These are phyloP conservation scores for Periophthalmodon schlosseri DNA, from an alignment of 2,113 vertebrate species.

Conservation along the genomic window DNA sequence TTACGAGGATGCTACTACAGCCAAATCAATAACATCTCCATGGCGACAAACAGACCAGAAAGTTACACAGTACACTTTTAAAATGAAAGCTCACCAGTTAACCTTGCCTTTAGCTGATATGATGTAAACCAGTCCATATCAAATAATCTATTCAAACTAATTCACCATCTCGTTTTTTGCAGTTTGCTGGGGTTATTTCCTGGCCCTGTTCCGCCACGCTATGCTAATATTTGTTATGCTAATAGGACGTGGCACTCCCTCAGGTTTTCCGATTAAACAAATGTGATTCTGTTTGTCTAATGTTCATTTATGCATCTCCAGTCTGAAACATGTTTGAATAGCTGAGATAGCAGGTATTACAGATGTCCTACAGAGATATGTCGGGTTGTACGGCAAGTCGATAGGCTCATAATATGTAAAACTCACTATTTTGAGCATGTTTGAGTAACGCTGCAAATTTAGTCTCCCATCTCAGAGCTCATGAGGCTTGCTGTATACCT, in stretches of 20 bases:
- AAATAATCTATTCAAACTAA: too few relatives aligned
- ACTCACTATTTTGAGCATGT: too few relatives aligned
- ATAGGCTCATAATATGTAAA: too few relatives aligned
- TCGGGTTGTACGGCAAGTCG: not conserved
- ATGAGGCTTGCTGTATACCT: not conserved
- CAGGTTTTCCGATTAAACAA: slow-evolving; percentile 1
- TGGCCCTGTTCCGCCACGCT: slow-evolving; percentile 8
- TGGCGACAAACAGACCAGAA: too few relatives aligned
- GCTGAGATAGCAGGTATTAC: not conserved
- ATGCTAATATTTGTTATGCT: slow-evolving; percentile 15
- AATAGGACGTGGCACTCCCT: slow-evolving; percentile 1
- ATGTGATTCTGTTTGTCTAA: slow-evolving; percentile 13
- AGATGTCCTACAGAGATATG: not conserved
- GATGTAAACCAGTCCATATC: too few relatives aligned
- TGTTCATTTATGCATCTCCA: slow-evolving; percentile 1
- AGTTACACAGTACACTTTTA: too few relatives aligned
- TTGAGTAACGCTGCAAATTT: not conserved
- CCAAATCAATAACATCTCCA: too few relatives aligned
- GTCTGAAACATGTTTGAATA: not conserved
- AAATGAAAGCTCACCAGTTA: too few relatives aligned
- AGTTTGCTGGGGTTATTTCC: not conserved
- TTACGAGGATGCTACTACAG: too few relatives aligned
- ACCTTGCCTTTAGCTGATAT: too few relatives aligned
- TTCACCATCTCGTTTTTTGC: not conserved
- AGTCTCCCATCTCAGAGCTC: not conserved